Conservation (phyloP, 2,797 vertebrate genomes). For the Heliangelus exortis region DNA sequence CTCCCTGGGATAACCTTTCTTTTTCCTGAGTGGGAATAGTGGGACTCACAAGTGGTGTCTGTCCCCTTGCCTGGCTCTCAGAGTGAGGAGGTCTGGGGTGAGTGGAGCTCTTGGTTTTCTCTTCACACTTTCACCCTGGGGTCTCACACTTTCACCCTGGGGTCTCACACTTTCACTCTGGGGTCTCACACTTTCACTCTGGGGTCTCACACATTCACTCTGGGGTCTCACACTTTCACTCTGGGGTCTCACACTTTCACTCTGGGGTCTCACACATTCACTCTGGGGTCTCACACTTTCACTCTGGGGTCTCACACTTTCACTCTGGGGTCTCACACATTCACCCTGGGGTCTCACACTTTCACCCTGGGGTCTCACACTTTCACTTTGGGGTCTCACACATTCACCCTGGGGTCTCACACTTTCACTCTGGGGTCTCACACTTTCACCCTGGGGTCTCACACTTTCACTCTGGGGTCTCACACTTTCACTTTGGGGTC, state of each 20-base stretch:
- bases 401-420: not conserved
- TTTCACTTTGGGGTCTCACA: too few relatives aligned
- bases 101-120: not conserved
- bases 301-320: not conserved
- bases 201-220: not conserved
- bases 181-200: too few relatives aligned
- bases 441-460: not conserved
- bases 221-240: not conserved
- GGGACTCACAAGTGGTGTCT: not conserved
- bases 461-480: not conserved
- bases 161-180: not conserved
- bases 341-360: not conserved
- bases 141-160: not conserved
- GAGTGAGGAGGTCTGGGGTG: not conserved
- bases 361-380: not conserved
- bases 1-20: not conserved
- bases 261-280: not conserved
- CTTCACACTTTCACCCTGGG: not conserved
- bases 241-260: not conserved
- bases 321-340: too few relatives aligned
- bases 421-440: not conserved
- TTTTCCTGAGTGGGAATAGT: not conserved
- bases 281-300: not conserved
- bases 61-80: not conserved
- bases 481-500: not conserved